Evolutionary conservation across 64 coral and sea anemone species (phyloP).

Genomic region (Montipora foliosa): DNA sequence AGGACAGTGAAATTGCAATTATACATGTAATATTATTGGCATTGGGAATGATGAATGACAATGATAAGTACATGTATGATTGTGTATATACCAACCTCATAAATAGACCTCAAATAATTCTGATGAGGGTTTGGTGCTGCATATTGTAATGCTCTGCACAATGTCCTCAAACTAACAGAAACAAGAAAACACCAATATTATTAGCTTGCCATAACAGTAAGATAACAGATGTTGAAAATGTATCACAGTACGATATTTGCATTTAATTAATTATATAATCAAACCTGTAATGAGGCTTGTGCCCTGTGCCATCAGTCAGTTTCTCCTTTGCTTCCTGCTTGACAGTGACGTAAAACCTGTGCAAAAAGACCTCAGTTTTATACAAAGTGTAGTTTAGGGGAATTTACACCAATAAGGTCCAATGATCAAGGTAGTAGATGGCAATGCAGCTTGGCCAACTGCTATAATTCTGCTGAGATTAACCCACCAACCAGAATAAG

Average conservation of each 20-base stretch:
- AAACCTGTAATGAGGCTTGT: slow-evolving; percentile 98
- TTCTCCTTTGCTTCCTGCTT: slow-evolving; percentile 90
- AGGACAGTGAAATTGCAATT: too few relatives aligned
- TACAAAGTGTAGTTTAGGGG: too few relatives aligned
- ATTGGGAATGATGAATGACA: too few relatives aligned
- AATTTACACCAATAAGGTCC: too few relatives aligned
- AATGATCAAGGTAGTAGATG: too few relatives aligned
- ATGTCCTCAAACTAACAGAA: slow-evolving; percentile 76
- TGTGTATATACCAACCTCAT: slow-evolving; percentile 73
- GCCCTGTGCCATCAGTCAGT: slow-evolving; percentile 94
- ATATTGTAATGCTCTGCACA: slow-evolving; percentile 87
- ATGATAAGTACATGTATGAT: too few relatives aligned
- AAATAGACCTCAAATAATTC: slow-evolving; percentile 85
- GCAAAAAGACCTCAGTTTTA: not conserved
- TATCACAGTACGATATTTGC: too few relatives aligned
- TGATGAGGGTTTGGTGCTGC: slow-evolving; percentile 91
- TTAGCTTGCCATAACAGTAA: not conserved
- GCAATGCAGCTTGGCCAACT: too few relatives aligned
- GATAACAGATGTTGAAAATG: not conserved
- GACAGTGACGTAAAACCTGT: slow-evolving; percentile 86
- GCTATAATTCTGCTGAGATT: too few relatives aligned
- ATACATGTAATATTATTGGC: too few relatives aligned
- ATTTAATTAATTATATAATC: not conserved
- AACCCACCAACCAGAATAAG: too few relatives aligned
- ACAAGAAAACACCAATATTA: not conserved